These are phyloP conservation scores for Platichthys flesus DNA, from an alignment of 2,113 vertebrate species.

Conservation along the genomic window DNA sequence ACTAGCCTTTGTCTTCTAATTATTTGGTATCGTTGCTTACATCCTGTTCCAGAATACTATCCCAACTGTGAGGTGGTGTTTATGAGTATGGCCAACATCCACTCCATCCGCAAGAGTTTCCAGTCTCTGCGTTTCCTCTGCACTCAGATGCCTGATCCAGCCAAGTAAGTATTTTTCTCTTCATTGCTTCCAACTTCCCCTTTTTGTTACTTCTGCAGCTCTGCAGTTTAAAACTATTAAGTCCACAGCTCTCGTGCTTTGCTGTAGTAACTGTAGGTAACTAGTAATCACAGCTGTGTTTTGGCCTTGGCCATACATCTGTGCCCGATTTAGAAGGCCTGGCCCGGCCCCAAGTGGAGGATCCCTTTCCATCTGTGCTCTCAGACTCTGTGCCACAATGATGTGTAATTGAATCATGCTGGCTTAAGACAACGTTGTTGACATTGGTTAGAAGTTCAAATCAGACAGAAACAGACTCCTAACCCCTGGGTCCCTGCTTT, in stretches of 20 bases:
- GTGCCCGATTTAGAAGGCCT: constrained; percentile 55
- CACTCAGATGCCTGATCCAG: constrained; percentile 96
- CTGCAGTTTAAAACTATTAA: constrained; percentile 19
- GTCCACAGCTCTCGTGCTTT: not conserved
- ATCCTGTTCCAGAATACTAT: constrained; percentile 90
- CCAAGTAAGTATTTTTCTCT: constrained; percentile 87
- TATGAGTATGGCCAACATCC: constrained; percentile 99
- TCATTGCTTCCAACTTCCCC: constrained; percentile 10
- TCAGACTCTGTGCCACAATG: constrained; percentile 22
- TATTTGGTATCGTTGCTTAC: not conserved
- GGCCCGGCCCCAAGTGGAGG: constrained; percentile 24
- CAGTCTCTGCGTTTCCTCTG: constrained; percentile 95
- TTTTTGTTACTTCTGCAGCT: not conserved
- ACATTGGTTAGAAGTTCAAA: constrained; percentile 8
- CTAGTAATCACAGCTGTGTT: constrained; percentile 53
- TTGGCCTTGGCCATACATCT: constrained; percentile 54
- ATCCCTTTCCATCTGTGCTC: constrained; percentile 47
- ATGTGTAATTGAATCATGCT: constrained; percentile 46
- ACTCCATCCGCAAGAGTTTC: constrained; percentile 98
- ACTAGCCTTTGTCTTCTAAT: not conserved
- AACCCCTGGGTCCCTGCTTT: not conserved
- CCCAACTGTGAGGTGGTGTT: constrained; percentile 98
- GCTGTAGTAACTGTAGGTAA: constrained; percentile 37
- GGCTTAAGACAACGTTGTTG: constrained; percentile 7
- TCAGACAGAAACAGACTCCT: constrained; percentile 10